These are phyloP conservation scores for Apocrypta bakeri DNA, from an alignment of 1,140 invertebrate genomes.

Conservation along the genomic window DNA sequence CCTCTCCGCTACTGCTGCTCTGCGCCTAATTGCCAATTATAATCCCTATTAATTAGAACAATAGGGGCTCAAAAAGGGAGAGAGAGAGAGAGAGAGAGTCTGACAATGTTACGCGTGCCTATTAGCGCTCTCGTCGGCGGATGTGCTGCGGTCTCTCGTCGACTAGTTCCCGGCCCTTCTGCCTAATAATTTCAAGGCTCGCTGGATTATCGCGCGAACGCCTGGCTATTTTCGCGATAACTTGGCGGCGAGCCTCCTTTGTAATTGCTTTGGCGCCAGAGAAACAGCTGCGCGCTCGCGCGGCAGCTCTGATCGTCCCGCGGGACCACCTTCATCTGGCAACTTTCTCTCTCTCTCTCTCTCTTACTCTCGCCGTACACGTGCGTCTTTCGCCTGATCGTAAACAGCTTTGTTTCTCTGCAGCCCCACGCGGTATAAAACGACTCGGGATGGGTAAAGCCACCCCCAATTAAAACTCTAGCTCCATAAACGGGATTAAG, in stretches of 20 bases:
- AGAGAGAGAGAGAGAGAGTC: background rate
- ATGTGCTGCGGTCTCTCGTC: constrained; percentile 15
- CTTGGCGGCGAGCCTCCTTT: constrained; percentile 64
- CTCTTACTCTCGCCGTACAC: background rate
- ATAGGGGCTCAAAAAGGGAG: constrained; percentile 53
- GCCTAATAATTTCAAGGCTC: constrained; percentile 62
- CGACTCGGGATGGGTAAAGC: background rate
- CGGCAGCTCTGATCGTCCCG: constrained; percentile 33
- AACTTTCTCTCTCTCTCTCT: too few species aligned
- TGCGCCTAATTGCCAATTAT: constrained; percentile 70
- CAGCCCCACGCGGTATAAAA: background rate
- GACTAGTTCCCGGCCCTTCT: constrained; percentile 62
- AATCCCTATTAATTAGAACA: constrained; percentile 72
- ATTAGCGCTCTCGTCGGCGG: constrained; percentile 57
- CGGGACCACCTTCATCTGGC: constrained; percentile 27
- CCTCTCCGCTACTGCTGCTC: background rate
- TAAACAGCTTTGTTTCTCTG: background rate
- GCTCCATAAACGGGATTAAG: constrained; percentile 8
- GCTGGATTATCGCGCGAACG: constrained; percentile 68
- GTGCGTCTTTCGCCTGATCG: constrained; percentile 4
- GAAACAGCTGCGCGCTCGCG: constrained; percentile 69
- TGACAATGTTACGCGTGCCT: constrained; percentile 42
- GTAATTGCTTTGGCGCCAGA: constrained; percentile 67
- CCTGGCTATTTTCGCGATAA: constrained; percentile 66
- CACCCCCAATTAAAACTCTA: constrained; percentile 16